phyloP scores from a whole-genome alignment of 2,888 invertebrate genomes.

The Horisme vitalbata region DNA sequence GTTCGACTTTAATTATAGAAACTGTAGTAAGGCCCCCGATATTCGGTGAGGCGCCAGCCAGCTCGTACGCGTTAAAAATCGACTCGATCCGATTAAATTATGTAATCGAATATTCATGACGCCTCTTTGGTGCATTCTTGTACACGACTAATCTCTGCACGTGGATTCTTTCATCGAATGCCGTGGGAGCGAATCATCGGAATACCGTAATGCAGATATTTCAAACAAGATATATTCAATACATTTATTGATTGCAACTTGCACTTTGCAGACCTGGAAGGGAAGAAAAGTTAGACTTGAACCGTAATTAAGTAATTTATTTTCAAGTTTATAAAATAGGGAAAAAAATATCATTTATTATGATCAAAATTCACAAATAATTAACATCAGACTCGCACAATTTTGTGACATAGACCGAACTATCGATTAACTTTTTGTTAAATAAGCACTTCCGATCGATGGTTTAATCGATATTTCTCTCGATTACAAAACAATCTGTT shows the following conservation, averaged over 20 bases:
- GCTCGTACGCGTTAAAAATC: conserved; percentile 43
- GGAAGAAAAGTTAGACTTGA: too few relatives aligned
- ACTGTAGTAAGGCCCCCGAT: conserved; percentile 41
- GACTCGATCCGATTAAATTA: conserved; percentile 61
- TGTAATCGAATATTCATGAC: conserved; percentile 70
- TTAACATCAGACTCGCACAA: background rate
- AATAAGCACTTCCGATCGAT: conserved; percentile 24
- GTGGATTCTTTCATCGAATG: conserved; percentile 25
- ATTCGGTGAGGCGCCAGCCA: conserved; percentile 55
- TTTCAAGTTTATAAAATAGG: too few relatives aligned
- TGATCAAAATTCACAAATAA: too few relatives aligned
- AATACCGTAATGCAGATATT: conserved; percentile 6
- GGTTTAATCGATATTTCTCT: conserved; percentile 49
- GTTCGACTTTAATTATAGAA: conserved; percentile 23
- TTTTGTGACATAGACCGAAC: conserved; percentile 19
- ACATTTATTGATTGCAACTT: too few relatives aligned
- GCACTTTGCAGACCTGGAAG: too few relatives aligned
- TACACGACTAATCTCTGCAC: conserved; percentile 39
- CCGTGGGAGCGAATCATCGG: conserved; percentile 3
- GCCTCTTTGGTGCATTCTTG: conserved; percentile 51
- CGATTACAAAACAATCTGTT: conserved; percentile 36
- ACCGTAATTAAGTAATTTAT: too few relatives aligned
- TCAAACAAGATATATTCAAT: background rate
- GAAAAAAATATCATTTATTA: too few relatives aligned
- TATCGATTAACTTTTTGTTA: conserved; percentile 24